Evolutionary conservation across 2,888 invertebrate species (phyloP).

Genomic region (Tipula confusa): DNA sequence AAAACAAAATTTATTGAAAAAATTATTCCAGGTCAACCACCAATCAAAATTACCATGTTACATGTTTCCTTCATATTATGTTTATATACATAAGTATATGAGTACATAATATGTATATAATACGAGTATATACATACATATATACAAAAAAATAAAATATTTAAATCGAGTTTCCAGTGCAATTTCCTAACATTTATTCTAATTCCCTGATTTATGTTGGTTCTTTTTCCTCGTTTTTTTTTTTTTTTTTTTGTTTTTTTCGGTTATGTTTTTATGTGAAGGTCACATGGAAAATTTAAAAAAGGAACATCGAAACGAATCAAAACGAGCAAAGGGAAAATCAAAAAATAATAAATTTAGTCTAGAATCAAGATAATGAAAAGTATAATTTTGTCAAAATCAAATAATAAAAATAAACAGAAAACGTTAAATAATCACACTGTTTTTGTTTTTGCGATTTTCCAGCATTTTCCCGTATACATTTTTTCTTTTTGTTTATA

Average conservation of each 20-base stretch:
- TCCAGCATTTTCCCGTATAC: not conserved
- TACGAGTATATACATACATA: not conserved
- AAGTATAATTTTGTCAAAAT: not conserved
- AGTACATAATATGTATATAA: too few species aligned
- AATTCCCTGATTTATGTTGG: not conserved
- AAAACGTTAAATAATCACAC: not conserved
- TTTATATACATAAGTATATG: not conserved
- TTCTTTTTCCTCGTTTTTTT: not conserved
- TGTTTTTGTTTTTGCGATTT: not conserved
- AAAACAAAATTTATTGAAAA: not conserved
- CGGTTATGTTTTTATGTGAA: not conserved
- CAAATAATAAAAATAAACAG: not conserved
- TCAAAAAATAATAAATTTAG: constrained; percentile 1
- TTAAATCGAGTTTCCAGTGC: not conserved
- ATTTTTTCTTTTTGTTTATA: not conserved
- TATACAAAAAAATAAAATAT: not conserved
- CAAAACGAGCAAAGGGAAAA: not conserved
- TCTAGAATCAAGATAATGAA: constrained; percentile 14
- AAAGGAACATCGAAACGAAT: not conserved
- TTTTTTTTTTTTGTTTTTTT: not conserved
- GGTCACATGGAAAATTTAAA: not conserved
- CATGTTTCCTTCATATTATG: not conserved
- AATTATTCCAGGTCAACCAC: not conserved
- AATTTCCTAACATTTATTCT: constrained; percentile 25
- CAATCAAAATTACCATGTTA: not conserved